Evolutionary conservation across 2,888 invertebrate species (phyloP), one percentile per base, ranked within the genome.

Genomic region (Agrochola lychnidis): DNA sequence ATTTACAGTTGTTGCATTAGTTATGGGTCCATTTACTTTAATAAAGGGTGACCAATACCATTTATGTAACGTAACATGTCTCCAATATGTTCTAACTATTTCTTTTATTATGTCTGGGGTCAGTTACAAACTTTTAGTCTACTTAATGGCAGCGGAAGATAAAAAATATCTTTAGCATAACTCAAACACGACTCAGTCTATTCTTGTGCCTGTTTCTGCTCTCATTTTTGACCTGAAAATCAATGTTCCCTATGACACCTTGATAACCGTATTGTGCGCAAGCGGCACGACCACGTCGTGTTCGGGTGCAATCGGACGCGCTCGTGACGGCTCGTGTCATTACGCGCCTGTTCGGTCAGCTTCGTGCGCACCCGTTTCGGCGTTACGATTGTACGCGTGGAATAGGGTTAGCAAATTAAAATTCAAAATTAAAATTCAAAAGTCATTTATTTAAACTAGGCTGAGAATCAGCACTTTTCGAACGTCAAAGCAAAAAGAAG

Each of bases 311-410:
- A 80, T 88, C 88, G 85, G 89, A 79, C 82, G 80, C 77, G 76
- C 80, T 89, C 91, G 90, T 91, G 91, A 90, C 90, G 84, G 59
- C 61, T 84, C 86, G 85, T 86, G 90, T 89, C 90, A 91, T 90
- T 90, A 90, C 85, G 81, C 84, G 84, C 84, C 69, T 70, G 83
- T 85, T 88, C 88, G 88, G 89, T 76, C 82, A 81, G 73, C 78
- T 80, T 88, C 90, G 89, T 90, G 91, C 87, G 84, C 86, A 83
- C 84, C 81, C 87, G 89, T 85, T 88, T 88, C 88, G 85, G 84
- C 79, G 82, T 83, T 87, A 87, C 82, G 78, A 78, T 78, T 81
- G 72, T 85, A 85, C 59, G 73, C 82, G 85, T 78, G 4, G 16
- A 12, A 12, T 82, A 83, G 71, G 85, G 83, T 59, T 82, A 71